Percentiles rank a stretch among this genome's conserved stretches.
Conservation (phyloP, 2,888 invertebrate species). For the Nysson spinosus region DNA sequence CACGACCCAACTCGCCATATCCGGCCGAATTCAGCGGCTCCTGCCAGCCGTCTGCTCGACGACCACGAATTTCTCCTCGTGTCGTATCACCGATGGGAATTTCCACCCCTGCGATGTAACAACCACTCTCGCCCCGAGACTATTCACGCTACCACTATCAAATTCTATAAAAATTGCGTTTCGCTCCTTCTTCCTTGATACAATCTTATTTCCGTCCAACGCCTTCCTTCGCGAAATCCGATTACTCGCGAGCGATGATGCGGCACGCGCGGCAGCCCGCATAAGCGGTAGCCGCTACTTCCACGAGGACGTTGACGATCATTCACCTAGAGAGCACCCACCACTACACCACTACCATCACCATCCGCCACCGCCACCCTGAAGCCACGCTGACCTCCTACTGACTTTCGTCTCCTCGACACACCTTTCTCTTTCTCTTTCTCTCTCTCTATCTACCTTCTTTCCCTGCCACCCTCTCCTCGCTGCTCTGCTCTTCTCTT, state of each 20-base stretch:
- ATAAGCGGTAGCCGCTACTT: slow-evolving; percentile 60
- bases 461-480: slow-evolving; percentile 29
- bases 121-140: slow-evolving; percentile 40
- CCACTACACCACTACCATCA: slow-evolving; percentile 56
- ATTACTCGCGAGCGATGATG: slow-evolving; percentile 53
- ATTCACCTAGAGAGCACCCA: slow-evolving; percentile 61
- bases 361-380: slow-evolving; percentile 55
- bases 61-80: slow-evolving; percentile 41
- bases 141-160: slow-evolving; percentile 35
- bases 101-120: slow-evolving; percentile 52
- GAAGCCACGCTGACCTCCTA: slow-evolving; percentile 60
- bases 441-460: slow-evolving; percentile 2
- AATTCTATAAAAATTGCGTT: slow-evolving; percentile 16
- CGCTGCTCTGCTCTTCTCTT: slow-evolving; percentile 12
- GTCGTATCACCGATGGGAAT: slow-evolving; percentile 57
- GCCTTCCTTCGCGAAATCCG: slow-evolving; percentile 26
- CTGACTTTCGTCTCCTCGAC: slow-evolving; percentile 54
- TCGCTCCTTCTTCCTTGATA: slow-evolving; percentile 5
- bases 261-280: slow-evolving; percentile 59
- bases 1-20: slow-evolving; percentile 47
- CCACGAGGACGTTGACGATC: slow-evolving; percentile 62
- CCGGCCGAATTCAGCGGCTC: slow-evolving; percentile 54
- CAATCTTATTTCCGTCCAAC: slow-evolving; percentile 7
- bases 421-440: slow-evolving; percentile 40
- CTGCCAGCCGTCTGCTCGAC: slow-evolving; percentile 58